Evolutionary conservation across 2,888 invertebrate genomes (phyloP).

Genomic region (Caenorhabditis afra): DNA sequence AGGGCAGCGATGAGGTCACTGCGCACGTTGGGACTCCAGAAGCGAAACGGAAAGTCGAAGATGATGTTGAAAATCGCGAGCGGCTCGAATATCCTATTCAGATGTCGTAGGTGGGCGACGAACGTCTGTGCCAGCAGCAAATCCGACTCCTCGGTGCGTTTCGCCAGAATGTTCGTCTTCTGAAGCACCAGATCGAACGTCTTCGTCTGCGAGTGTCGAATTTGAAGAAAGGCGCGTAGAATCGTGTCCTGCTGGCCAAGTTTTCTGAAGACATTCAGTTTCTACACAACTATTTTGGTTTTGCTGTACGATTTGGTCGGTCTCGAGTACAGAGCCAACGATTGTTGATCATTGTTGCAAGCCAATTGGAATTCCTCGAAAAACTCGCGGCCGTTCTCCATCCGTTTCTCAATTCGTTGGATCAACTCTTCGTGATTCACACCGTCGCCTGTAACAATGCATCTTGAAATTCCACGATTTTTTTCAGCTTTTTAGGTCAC

Average conservation of each 20-base stretch:
- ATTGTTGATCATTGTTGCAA: conserved; percentile 1
- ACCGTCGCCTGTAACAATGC: conserved; percentile 8
- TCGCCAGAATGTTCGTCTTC: conserved; percentile 27
- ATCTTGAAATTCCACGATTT: background rate
- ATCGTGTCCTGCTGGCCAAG: conserved; percentile 51
- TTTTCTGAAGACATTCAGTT: conserved; percentile 16
- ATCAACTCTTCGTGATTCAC: conserved; percentile 38
- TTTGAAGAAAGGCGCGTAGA: conserved; percentile 38
- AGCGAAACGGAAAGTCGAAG: conserved; percentile 32
- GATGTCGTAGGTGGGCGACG: conserved; percentile 44
- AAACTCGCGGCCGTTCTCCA: conserved; percentile 7
- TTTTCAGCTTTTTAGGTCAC: no score
- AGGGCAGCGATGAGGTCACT: conserved; percentile 21
- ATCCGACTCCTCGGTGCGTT: conserved; percentile 10
- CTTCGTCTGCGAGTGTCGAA: conserved; percentile 23
- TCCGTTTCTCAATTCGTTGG: conserved; percentile 17
- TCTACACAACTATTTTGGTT: background rate
- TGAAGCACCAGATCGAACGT: conserved; percentile 33
- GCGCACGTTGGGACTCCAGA: conserved; percentile 29
- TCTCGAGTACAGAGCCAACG: conserved; percentile 21
- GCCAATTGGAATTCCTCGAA: conserved; percentile 32
- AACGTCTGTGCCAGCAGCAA: conserved; percentile 22
- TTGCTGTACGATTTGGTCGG: conserved; percentile 46
- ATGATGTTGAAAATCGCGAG: conserved; percentile 35
- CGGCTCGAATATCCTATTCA: conserved; percentile 45